Evolutionary conservation across 2,113 vertebrate genomes (phyloP).

Genomic region (Australoheros scitulus): DNA sequence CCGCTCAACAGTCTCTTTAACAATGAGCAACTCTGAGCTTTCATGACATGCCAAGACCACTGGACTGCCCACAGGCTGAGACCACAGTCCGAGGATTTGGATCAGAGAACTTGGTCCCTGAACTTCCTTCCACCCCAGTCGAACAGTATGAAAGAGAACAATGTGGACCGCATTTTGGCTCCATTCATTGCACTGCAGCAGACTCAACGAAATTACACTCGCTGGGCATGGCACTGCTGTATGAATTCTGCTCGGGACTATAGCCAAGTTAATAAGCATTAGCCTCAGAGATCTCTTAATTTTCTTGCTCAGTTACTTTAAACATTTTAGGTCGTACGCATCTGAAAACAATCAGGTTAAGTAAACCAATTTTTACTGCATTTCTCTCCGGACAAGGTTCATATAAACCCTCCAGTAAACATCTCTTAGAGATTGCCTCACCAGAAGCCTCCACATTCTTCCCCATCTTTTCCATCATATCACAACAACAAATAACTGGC

Average conservation of each 20-base stretch:
- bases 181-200: conserved; percentile 30
- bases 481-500: conserved; percentile 57
- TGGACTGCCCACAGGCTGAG: neutral
- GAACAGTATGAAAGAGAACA: conserved; percentile 17
- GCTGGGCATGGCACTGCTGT: conserved; percentile 13
- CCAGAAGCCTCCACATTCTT: conserved; percentile 24
- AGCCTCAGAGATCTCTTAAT: conserved; percentile 13
- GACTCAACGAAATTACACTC: conserved; percentile 13
- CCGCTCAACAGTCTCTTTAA: conserved; percentile 28
- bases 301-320: neutral
- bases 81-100: conserved; percentile 3
- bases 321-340: conserved; percentile 1
- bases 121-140: conserved; percentile 19
- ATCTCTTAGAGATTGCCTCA: conserved; percentile 9
- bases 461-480: conserved; percentile 26
- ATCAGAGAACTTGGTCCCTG: conserved; percentile 3
- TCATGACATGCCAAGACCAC: conserved; percentile 38
- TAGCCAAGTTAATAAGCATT: conserved; percentile 57
- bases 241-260: conserved; percentile 3
- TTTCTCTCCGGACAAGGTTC: neutral
- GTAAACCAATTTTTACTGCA: conserved; percentile 2
- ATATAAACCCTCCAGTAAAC: neutral
- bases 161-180: conserved; percentile 30
- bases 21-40: conserved; percentile 54
- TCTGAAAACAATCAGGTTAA: conserved; percentile 8